Percentiles rank a stretch among this genome's conserved stretches.
Evolutionary conservation across 2,797 vertebrate species (phyloP).

Genomic region (Champsocephalus esox): DNA sequence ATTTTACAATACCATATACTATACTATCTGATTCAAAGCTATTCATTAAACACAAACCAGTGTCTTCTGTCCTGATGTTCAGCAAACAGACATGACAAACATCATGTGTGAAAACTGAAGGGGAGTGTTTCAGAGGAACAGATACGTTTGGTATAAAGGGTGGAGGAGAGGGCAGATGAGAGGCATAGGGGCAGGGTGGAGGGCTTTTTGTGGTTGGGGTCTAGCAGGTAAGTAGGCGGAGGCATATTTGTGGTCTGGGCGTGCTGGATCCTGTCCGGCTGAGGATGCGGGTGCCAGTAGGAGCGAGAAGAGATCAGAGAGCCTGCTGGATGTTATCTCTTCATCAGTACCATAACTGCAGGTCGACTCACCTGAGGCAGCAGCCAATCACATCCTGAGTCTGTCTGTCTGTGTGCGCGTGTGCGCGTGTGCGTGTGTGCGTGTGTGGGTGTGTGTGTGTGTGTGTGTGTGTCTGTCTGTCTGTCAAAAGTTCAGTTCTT

Average conservation of each 20-base stretch:
- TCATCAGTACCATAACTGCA: conserved; percentile 61
- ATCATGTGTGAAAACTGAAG: conserved; percentile 23
- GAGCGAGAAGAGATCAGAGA: conserved; percentile 72
- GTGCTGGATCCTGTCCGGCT: conserved; percentile 77
- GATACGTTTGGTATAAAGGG: conserved; percentile 34
- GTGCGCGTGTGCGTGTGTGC: not conserved
- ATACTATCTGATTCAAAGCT: too few species aligned
- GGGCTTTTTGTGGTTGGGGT: conserved; percentile 46
- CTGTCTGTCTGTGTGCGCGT: not conserved
- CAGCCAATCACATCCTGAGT: conserved; percentile 52
- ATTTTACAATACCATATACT: too few species aligned
- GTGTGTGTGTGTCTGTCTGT: too few species aligned
- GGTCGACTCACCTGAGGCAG: conserved; percentile 61
- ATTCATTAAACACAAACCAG: too few species aligned
- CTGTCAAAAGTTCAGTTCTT: too few species aligned
- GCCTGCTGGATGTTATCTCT: conserved; percentile 76
- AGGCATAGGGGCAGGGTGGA: conserved; percentile 16
- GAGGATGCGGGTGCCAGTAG: conserved; percentile 80
- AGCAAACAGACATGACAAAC: conserved; percentile 21
- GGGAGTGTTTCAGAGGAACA: conserved; percentile 1
- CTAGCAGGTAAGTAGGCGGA: conserved; percentile 57
- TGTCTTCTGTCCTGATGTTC: conserved; percentile 14
- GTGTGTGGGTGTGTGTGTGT: too few species aligned
- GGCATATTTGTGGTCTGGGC: conserved; percentile 77
- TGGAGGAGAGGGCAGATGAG: conserved; percentile 22